Percentiles rank a stretch among this genome's conserved stretches.
Conservation (phyloP, 2,113 vertebrate genomes). For the Ailurus styani region DNA sequence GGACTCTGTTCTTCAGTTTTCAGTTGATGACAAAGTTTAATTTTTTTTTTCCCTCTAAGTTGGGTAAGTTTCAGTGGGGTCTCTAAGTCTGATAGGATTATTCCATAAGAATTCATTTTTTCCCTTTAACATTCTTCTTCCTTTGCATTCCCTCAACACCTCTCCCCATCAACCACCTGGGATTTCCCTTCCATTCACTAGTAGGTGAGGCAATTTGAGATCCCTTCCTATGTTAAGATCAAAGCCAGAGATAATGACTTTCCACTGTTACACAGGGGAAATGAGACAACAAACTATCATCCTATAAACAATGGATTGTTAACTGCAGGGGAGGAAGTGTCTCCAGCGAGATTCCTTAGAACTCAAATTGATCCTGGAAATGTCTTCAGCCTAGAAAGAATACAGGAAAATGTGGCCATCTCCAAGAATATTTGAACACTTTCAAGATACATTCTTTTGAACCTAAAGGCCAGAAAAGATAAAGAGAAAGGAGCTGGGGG, state of each 20-base stretch:
- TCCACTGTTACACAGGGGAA: slow-evolving; percentile 42
- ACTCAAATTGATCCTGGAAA: not conserved
- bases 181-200: slow-evolving; percentile 49
- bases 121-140: not conserved
- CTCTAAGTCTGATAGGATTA: not conserved
- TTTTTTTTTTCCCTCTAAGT: not conserved
- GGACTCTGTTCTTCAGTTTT: not conserved
- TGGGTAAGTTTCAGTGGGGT: not conserved
- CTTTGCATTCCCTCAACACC: not conserved
- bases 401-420: not conserved
- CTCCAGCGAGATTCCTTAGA: not conserved
- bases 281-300: slow-evolving; percentile 39
- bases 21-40: not conserved
- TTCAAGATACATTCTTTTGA: not conserved
- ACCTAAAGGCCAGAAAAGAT: not conserved
- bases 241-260: slow-evolving; percentile 60
- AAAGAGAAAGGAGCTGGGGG: not conserved
- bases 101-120: slow-evolving; percentile 43
- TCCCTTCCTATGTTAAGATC: slow-evolving; percentile 23
- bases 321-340: not conserved
- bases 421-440: not conserved
- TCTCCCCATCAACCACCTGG: not conserved
- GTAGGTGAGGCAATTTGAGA: not conserved
- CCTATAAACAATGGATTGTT: slow-evolving; percentile 40
- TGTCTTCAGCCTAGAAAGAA: not conserved